Percentiles rank a stretch among this genome's conserved stretches.
Conservation (phyloP, 2,113 vertebrate genomes). For the Rhadina sibilatrix region DNA sequence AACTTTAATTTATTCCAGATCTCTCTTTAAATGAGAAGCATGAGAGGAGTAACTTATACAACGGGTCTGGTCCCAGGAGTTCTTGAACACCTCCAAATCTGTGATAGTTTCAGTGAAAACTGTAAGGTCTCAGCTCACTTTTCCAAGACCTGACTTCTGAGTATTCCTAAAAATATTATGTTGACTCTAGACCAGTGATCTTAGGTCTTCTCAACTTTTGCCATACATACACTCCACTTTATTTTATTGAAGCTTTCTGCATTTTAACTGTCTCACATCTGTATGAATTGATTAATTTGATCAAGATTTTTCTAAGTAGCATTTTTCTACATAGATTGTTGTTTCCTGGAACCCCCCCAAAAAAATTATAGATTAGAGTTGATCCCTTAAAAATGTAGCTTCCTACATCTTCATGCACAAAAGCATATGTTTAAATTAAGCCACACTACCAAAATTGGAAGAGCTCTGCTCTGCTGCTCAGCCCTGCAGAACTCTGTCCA, state of each 20-base stretch:
- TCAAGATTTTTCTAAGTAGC: background rate
- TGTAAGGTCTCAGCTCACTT: background rate
- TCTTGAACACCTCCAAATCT: background rate
- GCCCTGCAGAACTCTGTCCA: background rate
- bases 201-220: background rate
- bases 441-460: background rate
- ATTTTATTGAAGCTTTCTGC: background rate
- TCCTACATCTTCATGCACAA: background rate
- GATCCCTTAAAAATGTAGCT: background rate
- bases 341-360: background rate
- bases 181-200: background rate
- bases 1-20: slow-evolving; percentile 43
- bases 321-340: background rate
- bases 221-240: background rate
- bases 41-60: slow-evolving; percentile 24
- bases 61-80: background rate
- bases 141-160: background rate
- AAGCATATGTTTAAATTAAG: background rate
- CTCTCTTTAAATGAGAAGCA: slow-evolving; percentile 17
- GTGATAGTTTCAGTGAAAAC: background rate
- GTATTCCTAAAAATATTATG: background rate
- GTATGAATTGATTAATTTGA: background rate
- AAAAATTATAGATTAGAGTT: background rate
- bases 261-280: background rate
- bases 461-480: background rate